Evolutionary conservation across 2,113 vertebrate species (phyloP).

Genomic region (Silurus asotus): DNA sequence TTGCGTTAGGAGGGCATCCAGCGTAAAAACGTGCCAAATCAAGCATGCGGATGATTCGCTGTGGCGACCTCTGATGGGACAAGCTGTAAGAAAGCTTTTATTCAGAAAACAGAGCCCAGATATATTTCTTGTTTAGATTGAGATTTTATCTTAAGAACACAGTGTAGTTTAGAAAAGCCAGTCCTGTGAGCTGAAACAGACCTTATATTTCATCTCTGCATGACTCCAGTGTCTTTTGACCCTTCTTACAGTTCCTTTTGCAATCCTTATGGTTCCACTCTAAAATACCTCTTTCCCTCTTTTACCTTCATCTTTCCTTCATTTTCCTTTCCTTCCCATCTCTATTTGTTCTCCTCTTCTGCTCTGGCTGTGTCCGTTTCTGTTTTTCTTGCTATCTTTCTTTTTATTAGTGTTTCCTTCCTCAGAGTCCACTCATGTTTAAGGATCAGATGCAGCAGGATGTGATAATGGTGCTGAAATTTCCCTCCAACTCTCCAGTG

Average conservation of each 20-base stretch:
- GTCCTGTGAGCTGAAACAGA: not conserved
- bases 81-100: no score
- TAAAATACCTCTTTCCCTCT: constrained; percentile 72
- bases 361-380: not conserved
- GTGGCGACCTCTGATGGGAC: no score
- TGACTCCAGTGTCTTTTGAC: constrained; percentile 43
- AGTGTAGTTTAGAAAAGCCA: not conserved
- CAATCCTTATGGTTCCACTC: constrained; percentile 65
- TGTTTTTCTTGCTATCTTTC: constrained; percentile 60
- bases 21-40: no score
- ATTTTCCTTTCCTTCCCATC: constrained; percentile 47
- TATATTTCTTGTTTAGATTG: not conserved
- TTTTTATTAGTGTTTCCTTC: constrained; percentile 99
- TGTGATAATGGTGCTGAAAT: constrained; percentile 99
- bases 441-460: constrained; percentile 99
- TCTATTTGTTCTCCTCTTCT: not conserved
- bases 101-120: not conserved
- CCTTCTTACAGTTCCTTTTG: constrained; percentile 59
- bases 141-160: not conserved
- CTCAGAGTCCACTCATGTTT: constrained; percentile 99
- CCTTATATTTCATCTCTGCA: constrained; percentile 16
- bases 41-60: no score
- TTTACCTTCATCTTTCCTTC: constrained; percentile 73
- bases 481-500: constrained; percentile 96
- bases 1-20: no score